Evolutionary conservation across 2,113 vertebrate genomes (phyloP).

Genomic region (Athene cunicularia): DNA sequence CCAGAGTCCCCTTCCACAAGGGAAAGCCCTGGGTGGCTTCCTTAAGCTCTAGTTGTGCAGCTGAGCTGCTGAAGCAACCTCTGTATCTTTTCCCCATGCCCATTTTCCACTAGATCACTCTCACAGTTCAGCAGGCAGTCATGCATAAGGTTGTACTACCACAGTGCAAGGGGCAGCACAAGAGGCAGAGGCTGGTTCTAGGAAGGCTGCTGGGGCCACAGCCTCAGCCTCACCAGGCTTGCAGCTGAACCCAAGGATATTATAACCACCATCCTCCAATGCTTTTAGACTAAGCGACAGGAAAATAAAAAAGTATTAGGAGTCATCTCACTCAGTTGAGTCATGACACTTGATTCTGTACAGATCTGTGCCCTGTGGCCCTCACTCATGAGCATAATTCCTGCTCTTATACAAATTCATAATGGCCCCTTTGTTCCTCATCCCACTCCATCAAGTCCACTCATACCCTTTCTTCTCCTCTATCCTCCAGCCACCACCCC

Average conservation of each 20-base stretch:
- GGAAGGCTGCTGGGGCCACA: not conserved
- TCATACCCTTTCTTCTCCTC: not conserved
- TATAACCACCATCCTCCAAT: not conserved
- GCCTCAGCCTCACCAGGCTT: not conserved
- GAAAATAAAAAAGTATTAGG: not conserved
- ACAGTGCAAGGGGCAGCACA: not conserved
- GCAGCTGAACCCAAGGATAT: not conserved
- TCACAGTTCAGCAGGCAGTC: not conserved
- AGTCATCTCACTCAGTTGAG: not conserved
- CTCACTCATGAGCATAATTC: not conserved
- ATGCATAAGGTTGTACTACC: not conserved
- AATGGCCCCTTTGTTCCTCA: slow-evolving; percentile 3
- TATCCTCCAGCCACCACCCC: not conserved
- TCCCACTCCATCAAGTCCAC: not conserved
- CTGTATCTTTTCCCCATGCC: not conserved
- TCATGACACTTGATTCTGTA: not conserved
- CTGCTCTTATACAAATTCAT: not conserved
- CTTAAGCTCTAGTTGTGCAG: not conserved
- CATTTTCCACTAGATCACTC: not conserved
- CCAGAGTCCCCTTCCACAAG: not conserved
- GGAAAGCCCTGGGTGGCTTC: not conserved
- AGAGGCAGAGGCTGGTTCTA: not conserved
- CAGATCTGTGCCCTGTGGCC: not conserved
- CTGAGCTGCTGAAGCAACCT: not conserved
- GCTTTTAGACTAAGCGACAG: not conserved